Evolutionary conservation across 2,888 invertebrate species (phyloP).

Genomic region (Ptilodon capucinus): DNA sequence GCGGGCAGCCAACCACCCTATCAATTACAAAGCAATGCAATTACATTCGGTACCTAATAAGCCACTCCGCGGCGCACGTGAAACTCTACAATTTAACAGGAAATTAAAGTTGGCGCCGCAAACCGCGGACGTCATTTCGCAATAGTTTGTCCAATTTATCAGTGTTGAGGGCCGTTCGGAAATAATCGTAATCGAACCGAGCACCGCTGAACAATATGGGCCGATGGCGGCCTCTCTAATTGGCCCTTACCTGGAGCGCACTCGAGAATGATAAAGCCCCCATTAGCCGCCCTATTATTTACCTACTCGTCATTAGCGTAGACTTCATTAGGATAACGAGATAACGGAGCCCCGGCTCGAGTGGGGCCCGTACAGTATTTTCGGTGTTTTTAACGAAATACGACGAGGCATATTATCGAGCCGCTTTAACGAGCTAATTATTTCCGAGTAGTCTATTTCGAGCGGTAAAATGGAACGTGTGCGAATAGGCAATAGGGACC

Average conservation of each 20-base stretch:
- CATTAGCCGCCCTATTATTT: constrained; percentile 83
- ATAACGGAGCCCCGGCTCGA: constrained; percentile 75
- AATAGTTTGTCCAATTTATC: constrained; percentile 82
- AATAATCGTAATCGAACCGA: constrained; percentile 81
- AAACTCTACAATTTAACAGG: constrained; percentile 63
- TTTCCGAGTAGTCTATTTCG: constrained; percentile 49
- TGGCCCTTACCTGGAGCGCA: constrained; percentile 83
- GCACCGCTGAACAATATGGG: constrained; percentile 79
- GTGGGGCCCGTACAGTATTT: constrained; percentile 62
- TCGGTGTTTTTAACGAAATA: constrained; percentile 69
- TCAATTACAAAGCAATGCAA: constrained; percentile 39
- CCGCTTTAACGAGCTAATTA: constrained; percentile 60
- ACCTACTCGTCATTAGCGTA: constrained; percentile 83
- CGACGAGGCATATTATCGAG: constrained; percentile 45
- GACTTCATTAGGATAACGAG: constrained; percentile 83
- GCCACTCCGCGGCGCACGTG: constrained; percentile 35
- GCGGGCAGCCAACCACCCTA: constrained; percentile 26
- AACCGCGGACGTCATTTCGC: constrained; percentile 75
- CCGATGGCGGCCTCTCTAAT: constrained; percentile 81
- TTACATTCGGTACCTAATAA: constrained; percentile 41
- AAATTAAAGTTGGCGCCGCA: constrained; percentile 68
- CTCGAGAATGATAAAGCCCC: constrained; percentile 83
- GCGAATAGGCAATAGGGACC: constrained; percentile 48
- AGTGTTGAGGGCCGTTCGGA: constrained; percentile 75
- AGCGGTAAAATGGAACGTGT: constrained; percentile 16